These are phyloP conservation scores for Caenorhabditis sp. DNA, from an alignment of 2,888 invertebrate genomes.

Conservation along the genomic window DNA sequence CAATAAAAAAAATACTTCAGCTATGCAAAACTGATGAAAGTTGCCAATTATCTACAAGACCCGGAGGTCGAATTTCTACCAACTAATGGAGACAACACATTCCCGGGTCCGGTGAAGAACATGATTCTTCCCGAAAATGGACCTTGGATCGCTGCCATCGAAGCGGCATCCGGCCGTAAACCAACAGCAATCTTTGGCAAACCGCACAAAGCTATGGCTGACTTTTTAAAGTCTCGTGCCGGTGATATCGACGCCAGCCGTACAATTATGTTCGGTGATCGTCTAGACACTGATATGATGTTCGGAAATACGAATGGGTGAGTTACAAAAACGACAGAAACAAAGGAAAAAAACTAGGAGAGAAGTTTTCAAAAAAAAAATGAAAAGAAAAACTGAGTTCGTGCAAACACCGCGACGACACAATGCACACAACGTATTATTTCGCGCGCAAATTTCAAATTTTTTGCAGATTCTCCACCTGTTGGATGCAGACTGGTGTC, in stretches of 20 bases:
- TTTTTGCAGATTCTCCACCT: conserved; percentile 29
- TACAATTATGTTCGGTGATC: conserved; percentile 90
- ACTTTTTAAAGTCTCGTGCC: conserved; percentile 72
- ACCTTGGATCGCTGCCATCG: conserved; percentile 83
- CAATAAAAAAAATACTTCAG: conserved; percentile 8
- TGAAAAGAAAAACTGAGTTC: too few relatives aligned
- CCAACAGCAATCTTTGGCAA: conserved; percentile 89
- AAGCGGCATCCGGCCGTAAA: conserved; percentile 81
- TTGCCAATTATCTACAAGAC: conserved; percentile 84
- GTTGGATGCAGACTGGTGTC: conserved; percentile 39
- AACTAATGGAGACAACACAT: conserved; percentile 90
- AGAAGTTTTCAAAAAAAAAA: neutral
- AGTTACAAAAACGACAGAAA: neutral
- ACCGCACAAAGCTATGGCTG: conserved; percentile 77
- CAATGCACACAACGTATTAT: too few relatives aligned
- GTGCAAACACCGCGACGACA: too few relatives aligned
- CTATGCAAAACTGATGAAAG: conserved; percentile 88
- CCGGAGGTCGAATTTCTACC: conserved; percentile 85
- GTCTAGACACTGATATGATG: conserved; percentile 87
- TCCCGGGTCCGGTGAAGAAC: conserved; percentile 75
- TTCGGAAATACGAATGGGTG: conserved; percentile 84
- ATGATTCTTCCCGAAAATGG: conserved; percentile 77
- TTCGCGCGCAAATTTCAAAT: too few relatives aligned
- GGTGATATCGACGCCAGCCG: conserved; percentile 81
- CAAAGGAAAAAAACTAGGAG: too few relatives aligned